Evolutionary conservation across 2,797 vertebrate species (phyloP).

Genomic region (Sciurus carolinensis): DNA sequence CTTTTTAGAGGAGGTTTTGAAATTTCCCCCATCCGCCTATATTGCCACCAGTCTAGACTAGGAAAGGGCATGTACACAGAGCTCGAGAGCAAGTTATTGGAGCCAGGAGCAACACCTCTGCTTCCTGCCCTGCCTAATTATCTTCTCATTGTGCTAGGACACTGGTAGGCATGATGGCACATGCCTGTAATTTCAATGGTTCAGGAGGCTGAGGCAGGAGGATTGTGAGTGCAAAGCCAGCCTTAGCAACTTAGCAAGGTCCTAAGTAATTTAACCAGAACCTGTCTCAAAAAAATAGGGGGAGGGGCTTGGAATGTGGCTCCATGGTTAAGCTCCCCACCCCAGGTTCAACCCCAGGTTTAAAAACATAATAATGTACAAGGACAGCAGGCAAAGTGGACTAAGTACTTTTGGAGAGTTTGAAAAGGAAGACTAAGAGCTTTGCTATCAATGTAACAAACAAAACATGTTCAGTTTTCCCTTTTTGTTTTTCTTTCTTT

Average conservation of each 20-base stretch:
- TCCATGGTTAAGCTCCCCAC: too few relatives aligned
- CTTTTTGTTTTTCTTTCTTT: neutral
- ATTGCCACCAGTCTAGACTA: neutral
- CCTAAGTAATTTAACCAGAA: too few relatives aligned
- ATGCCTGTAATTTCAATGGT: too few relatives aligned
- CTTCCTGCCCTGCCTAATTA: neutral
- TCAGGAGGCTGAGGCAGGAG: too few relatives aligned
- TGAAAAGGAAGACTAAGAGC: neutral
- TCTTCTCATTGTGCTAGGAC: neutral
- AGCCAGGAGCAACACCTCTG: neutral
- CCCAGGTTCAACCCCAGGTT: too few relatives aligned
- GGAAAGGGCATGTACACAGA: neutral
- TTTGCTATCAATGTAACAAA: neutral
- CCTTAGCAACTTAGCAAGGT: too few relatives aligned
- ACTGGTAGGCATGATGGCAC: too few relatives aligned
- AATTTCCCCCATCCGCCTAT: neutral
- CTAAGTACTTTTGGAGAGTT: neutral
- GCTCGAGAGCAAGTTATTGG: neutral
- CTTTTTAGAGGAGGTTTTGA: constrained; percentile 23
- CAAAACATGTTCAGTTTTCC: neutral
- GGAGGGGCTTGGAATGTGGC: too few relatives aligned
- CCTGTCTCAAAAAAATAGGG: too few relatives aligned
- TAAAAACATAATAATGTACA: too few relatives aligned
- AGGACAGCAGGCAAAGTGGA: neutral
- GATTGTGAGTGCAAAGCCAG: too few relatives aligned